These are phyloP conservation scores for Xestia c-nigrum DNA, from an alignment of 2,888 invertebrate genomes.

Conservation along the genomic window DNA sequence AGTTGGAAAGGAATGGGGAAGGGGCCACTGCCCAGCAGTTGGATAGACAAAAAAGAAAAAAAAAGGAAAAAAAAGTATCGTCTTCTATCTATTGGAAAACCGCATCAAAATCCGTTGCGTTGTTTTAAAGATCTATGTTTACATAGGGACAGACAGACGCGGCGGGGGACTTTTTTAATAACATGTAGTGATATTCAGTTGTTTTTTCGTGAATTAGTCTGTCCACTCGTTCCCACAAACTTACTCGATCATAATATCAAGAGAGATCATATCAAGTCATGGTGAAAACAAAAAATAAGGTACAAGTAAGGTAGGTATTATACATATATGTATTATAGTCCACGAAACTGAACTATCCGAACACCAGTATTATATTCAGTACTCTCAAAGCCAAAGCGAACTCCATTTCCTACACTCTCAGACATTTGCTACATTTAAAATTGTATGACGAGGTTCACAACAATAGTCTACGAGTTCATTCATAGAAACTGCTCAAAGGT, in stretches of 20 bases:
- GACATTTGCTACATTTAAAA: constrained; percentile 2
- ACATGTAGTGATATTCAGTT: no score
- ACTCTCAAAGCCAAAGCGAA: constrained; percentile 6
- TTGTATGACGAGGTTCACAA: constrained; percentile 22
- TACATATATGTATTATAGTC: neutral
- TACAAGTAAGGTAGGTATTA: neutral
- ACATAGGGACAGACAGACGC: no score
- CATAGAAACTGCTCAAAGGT: neutral
- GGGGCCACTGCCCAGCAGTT: no score
- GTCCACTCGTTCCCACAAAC: no score
- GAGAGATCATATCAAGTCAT: neutral
- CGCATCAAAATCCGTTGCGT: no score
- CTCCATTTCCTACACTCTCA: neutral
- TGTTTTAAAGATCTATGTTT: no score
- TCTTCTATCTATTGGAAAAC: no score
- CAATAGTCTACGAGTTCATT: constrained; percentile 11
- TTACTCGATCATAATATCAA: neutral
- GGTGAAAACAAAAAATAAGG: neutral
- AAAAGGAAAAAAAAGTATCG: no score
- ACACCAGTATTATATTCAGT: neutral
- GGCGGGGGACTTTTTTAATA: no score
- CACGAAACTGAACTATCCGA: neutral
- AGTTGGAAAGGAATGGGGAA: no score
- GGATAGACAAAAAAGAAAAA: no score
- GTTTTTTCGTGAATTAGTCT: no score